Percentiles rank a stretch among this genome's conserved stretches.
These are phyloP conservation scores for Clitarchus hookeri DNA, from an alignment of 2,888 invertebrate species.

Conservation along the genomic window DNA sequence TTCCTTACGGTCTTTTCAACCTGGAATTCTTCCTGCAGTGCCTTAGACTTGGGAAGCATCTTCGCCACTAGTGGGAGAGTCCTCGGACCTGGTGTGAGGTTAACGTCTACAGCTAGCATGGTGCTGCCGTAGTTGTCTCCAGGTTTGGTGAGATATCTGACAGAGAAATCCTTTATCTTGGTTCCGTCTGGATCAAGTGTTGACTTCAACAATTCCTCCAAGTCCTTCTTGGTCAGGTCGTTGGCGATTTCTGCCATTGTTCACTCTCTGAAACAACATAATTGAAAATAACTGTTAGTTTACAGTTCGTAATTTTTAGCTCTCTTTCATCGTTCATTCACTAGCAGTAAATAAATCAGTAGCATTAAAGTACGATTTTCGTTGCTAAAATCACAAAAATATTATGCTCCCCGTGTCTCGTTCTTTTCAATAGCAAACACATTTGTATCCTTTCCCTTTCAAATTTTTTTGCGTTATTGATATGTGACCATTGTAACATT, in stretches of 20 bases:
- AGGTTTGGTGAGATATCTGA: neutral
- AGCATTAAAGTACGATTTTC: too few species aligned
- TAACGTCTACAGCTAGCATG: constrained; percentile 4
- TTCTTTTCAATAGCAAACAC: too few species aligned
- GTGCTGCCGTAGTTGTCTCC: constrained; percentile 19
- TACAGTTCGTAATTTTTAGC: neutral
- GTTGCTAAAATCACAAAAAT: too few species aligned
- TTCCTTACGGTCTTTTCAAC: constrained; percentile 48
- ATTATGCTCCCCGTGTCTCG: too few species aligned
- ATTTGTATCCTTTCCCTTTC: too few species aligned
- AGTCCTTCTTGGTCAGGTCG: neutral
- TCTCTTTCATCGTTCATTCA: too few species aligned
- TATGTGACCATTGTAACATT: too few species aligned
- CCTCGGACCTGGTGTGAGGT: neutral
- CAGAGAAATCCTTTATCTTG: neutral
- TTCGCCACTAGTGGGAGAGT: constrained; percentile 25
- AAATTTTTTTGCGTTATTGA: too few species aligned
- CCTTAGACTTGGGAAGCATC: neutral
- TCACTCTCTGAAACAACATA: neutral
- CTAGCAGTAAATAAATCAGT: too few species aligned
- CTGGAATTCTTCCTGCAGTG: neutral
- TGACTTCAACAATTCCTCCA: neutral
- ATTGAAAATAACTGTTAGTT: neutral
- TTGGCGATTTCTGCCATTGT: neutral
- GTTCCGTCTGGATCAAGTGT: constrained; percentile 35